Evolutionary conservation across 1,140 invertebrate species (phyloP), one percentile per base, ranked within the genome.

Genomic region (Halictus rubicundus): DNA sequence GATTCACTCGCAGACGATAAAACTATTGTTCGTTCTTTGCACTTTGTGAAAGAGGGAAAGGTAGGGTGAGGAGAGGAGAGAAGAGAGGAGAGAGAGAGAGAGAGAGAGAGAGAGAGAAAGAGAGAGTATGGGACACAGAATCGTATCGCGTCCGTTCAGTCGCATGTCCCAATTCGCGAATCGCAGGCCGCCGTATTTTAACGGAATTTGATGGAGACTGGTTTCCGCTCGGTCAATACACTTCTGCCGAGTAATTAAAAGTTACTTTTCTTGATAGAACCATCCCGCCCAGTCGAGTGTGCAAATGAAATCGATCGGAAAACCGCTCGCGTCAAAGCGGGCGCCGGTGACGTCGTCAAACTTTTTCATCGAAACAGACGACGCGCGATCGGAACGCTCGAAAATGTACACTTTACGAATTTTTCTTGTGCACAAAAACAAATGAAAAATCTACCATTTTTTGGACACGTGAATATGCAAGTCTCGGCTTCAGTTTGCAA

Each of bases 1-100:
- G 76, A 78, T 78, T 78, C 76, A 39, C 23, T 54, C 32, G 57
- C 57, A 61, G 68, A 63, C 59, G 76, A 78, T 78, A 23, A 54
- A 63, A 64, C 59, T 42, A 78, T 78, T 78, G 49, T 76, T 70
- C 61, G 77, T 72, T 68, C 66, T 79, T 69, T 68, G 69, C 61
- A 80, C 72, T 81, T 78, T 59, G 68, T 37, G 54, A 21, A 39
- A 68, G 54, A 19, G 9, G 9, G 39, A 70, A 52, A 19, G 49
- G 49, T 12, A 12, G 2, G 42, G 42, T 9, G 42, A 46, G 42
- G 10, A 12, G 14, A 12, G 14, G 12, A 46, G 42, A 46, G 10
- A 46, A 12, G 14, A 14, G 9, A 3, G 9, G 42, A 10, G 42
- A 10, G 42, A 46, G 42, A 46, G 42, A 46, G 42, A 10, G 39